Percentiles rank a stretch among this genome's conserved stretches.
Conservation (phyloP, 2,888 invertebrate genomes). For the Altica lythri region DNA sequence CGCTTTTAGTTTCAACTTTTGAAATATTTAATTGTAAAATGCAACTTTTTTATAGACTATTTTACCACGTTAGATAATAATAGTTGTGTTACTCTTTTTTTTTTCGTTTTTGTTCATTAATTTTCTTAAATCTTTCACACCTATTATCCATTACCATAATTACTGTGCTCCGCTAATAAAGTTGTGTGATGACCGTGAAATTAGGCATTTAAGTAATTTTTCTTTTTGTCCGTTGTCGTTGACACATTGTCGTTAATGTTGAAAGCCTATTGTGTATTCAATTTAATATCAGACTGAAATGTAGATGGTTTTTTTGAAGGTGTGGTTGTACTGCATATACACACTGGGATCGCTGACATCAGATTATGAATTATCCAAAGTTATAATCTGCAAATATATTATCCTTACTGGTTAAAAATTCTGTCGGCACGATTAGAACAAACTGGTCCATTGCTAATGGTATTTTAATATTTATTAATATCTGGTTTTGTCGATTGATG, state of each 20-base stretch:
- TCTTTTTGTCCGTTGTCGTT: conserved; percentile 5
- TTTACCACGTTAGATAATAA: too few relatives aligned
- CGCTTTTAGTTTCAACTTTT: too few relatives aligned
- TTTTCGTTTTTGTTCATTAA: too few relatives aligned
- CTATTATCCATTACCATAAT: conserved; percentile 11
- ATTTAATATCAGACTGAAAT: conserved; percentile 10
- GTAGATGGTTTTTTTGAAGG: conserved; percentile 14
- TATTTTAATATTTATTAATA: too few relatives aligned
- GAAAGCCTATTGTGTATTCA: conserved; percentile 16
- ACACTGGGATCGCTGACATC: not conserved
- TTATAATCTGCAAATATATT: not conserved
- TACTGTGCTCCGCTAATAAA: conserved; percentile 10
- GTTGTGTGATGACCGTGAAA: conserved; percentile 20
- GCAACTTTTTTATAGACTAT: too few relatives aligned
- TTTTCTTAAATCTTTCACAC: conserved; percentile 17
- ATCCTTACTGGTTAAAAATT: too few relatives aligned
- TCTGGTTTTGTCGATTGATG: too few relatives aligned
- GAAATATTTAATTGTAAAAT: too few relatives aligned
- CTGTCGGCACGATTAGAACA: too few relatives aligned
- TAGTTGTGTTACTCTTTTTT: too few relatives aligned
- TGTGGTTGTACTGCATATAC: conserved; percentile 13
- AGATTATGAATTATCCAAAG: not conserved
- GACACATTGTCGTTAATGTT: conserved; percentile 12
- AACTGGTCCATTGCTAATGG: too few relatives aligned
- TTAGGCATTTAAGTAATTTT: conserved; percentile 11